Evolutionary conservation across 1,140 invertebrate species (phyloP).

Genomic region (Pseudomyrmex gracilis): DNA sequence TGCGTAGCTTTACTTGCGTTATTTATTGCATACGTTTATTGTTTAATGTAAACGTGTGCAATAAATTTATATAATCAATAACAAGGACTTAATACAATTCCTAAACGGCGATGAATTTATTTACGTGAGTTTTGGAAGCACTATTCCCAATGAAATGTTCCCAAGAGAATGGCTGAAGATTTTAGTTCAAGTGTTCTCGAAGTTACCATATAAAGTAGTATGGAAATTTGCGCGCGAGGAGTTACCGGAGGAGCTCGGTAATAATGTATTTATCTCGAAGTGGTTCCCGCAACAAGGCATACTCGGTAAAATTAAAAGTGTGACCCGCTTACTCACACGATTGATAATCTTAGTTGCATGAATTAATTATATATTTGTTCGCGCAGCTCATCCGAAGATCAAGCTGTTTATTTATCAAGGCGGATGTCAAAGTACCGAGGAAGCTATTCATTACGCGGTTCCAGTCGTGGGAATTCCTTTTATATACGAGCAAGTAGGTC

Average conservation of each 20-base stretch:
- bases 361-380: too few species aligned
- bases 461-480: constrained; percentile 84
- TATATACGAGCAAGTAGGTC: constrained; percentile 70
- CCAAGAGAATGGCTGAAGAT: constrained; percentile 64
- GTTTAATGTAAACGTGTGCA: not conserved
- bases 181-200: constrained; percentile 85
- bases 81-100: constrained; percentile 83
- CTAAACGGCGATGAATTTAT: constrained; percentile 86
- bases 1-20: too few species aligned
- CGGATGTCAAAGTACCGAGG: constrained; percentile 84
- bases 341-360: not conserved
- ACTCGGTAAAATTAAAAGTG: constrained; percentile 68
- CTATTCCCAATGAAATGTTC: constrained; percentile 79
- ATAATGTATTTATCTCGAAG: constrained; percentile 51
- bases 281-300: constrained; percentile 83
- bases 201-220: constrained; percentile 76
- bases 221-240: constrained; percentile 73
- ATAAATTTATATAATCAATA: constrained; percentile 24
- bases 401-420: constrained; percentile 86
- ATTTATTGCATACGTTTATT: not conserved
- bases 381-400: constrained; percentile 80
- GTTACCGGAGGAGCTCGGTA: too few species aligned
- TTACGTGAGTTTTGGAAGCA: constrained; percentile 87
- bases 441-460: constrained; percentile 82
- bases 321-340: not conserved